Evolutionary conservation across 2,113 vertebrate genomes (phyloP), one percentile per base, ranked within the genome.

Genomic region (Mionectes macconnelli): DNA sequence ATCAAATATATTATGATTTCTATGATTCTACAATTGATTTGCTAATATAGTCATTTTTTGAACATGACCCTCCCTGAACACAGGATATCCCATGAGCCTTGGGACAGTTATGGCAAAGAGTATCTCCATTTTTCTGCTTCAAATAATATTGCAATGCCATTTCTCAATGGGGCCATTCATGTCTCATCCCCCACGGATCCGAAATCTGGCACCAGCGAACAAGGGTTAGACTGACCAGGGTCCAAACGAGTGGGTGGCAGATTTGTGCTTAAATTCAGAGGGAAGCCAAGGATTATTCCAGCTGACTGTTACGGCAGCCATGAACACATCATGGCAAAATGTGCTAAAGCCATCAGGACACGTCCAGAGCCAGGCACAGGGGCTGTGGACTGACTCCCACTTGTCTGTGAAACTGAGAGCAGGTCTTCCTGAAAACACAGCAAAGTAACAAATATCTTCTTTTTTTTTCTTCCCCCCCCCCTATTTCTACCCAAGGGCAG

Each of bases 401-500:
- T 87, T 7, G 0, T 66, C 49, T 81, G 28, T 21, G 47, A 44
- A 70, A 55, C 60, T 30, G 24, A 74, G 52, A 81, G 67, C 42
- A 86, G 24, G 14, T 68, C 72, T 60, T 70, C 55, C 79, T 52
- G 47, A 79, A 79, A 44, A 42, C 47, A 63, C 25, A 70, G 67
- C 24, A 14, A 53, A 90, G 40, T 27, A 94, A 76, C 60, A 53
- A 72, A 78, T 25, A 25, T 9, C 27, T 68, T 68, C 8, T 25
- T 80, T 72, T 83, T 79, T 76, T 75, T 83, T 80, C 21, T 9
- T 4, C 8, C 18, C 40, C 40, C 44, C 44, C 44, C 44, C 19
- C 42, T 88, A 17, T 94, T 94, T 94, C 86, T 84, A 22, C 33
- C 86, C 11, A 87, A 97, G 96, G 93, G 77, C 31, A 92, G 90